Conservation (phyloP, 2,113 vertebrate species). For the Dasyurus viverrinus region DNA sequence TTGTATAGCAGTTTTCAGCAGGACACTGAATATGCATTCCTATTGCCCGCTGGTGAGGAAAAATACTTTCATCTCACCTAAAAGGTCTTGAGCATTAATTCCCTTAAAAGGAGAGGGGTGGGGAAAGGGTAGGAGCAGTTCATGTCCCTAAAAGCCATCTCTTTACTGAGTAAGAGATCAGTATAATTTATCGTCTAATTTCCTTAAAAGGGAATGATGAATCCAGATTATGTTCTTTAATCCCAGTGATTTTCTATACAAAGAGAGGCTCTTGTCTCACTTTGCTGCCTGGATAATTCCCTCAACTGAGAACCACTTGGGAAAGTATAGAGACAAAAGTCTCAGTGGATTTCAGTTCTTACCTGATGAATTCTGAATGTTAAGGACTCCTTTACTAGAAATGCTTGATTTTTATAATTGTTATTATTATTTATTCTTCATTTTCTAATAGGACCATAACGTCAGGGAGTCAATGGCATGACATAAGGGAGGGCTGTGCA, state of each 20-base stretch:
- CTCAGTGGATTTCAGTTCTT: background rate
- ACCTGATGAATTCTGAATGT: background rate
- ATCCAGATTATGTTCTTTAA: background rate
- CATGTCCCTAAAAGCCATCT: conserved; percentile 4
- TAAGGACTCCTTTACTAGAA: background rate
- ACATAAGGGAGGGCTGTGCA: too few species aligned
- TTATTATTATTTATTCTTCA: too few species aligned
- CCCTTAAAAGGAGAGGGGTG: background rate
- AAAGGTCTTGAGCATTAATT: background rate
- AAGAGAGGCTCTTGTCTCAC: background rate
- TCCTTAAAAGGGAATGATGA: background rate
- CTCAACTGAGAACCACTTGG: background rate
- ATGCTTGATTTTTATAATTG: background rate
- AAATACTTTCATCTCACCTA: conserved; percentile 21
- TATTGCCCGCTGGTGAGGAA: conserved; percentile 10
- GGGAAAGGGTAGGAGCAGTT: background rate
- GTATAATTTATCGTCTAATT: background rate
- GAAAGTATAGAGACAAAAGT: background rate
- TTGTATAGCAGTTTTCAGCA: background rate
- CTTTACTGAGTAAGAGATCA: background rate
- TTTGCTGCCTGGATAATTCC: background rate
- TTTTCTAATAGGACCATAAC: too few species aligned
- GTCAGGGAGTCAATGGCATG: too few species aligned
- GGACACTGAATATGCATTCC: background rate
- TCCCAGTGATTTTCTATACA: background rate